phyloP scores from a whole-genome alignment of 2,797 vertebrate species.

The Sorex maritimensis region DNA sequence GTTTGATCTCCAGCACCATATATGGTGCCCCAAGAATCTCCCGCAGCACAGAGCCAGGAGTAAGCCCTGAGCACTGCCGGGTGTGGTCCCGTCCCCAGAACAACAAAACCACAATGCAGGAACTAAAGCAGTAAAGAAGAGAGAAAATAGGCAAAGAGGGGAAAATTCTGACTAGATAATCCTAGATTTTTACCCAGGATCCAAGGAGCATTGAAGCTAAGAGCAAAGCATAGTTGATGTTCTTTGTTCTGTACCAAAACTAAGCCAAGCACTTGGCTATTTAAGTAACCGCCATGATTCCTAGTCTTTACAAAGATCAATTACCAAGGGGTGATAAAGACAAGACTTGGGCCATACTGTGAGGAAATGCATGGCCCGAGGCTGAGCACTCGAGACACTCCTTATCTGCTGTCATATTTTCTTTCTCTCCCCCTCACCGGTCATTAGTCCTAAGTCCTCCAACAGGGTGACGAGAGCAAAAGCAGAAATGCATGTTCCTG shows the following conservation, averaged over 20 bases:
- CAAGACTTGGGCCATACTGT: not conserved
- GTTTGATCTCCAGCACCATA: too few relatives aligned
- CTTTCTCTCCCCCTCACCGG: too few relatives aligned
- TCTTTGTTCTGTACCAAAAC: constrained; percentile 43
- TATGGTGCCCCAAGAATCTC: too few relatives aligned
- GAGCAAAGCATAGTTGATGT: constrained; percentile 42
- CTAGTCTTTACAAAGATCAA: not conserved
- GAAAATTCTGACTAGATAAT: not conserved
- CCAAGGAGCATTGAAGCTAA: constrained; percentile 8
- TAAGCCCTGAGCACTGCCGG: too few relatives aligned
- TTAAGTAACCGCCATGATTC: constrained; percentile 9
- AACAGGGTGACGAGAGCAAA: not conserved
- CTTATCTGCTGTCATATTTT: not conserved
- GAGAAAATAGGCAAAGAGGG: not conserved
- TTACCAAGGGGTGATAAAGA: constrained; percentile 22
- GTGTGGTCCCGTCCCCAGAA: too few relatives aligned
- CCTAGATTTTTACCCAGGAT: not conserved
- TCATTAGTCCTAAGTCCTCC: not conserved
- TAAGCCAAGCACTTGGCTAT: not conserved
- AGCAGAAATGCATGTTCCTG: not conserved
- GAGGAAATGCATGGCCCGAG: not conserved
- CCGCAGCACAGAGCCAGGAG: too few relatives aligned
- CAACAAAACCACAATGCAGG: not conserved
- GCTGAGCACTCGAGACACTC: not conserved
- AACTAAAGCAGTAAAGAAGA: not conserved